phyloP scores from a whole-genome alignment of 2,888 invertebrate species.

The Plagodis dolabraria region DNA sequence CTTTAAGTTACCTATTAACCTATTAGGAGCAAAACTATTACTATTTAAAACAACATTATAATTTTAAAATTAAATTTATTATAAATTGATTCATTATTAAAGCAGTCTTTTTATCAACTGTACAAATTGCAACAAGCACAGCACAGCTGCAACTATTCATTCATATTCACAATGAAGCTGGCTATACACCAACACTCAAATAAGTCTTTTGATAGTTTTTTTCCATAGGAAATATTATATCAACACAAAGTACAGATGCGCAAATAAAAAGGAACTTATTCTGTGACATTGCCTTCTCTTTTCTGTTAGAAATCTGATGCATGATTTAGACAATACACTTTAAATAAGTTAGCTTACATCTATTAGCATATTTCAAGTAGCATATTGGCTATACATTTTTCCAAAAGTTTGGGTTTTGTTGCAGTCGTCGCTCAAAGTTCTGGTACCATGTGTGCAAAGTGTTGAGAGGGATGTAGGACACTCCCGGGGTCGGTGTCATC shows the following conservation, averaged over 20 bases:
- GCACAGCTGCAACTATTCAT: conserved; percentile 1
- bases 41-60: background rate
- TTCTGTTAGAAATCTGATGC: conserved; percentile 18
- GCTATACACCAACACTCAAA: background rate
- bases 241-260: background rate
- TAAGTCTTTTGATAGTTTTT: background rate
- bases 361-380: too few species aligned
- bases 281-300: conserved; percentile 3
- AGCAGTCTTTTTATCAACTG: conserved; percentile 19
- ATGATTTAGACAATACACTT: conserved; percentile 10
- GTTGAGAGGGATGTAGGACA: conserved; percentile 94
- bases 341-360: conserved; percentile 4
- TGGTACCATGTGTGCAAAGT: conserved; percentile 97
- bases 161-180: background rate
- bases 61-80: conserved; percentile 9
- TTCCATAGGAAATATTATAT: conserved; percentile 1
- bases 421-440: conserved; percentile 94
- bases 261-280: conserved; percentile 3
- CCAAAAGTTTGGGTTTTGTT: conserved; percentile 98
- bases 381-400: conserved; percentile 70
- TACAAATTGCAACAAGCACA: background rate
- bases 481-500: conserved; percentile 91
- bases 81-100: conserved; percentile 1
- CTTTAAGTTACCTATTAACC: too few species aligned
- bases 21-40: too few species aligned